These are phyloP conservation scores for Miltochrista miniata DNA, from an alignment of 2,888 invertebrate genomes.

Conservation along the genomic window DNA sequence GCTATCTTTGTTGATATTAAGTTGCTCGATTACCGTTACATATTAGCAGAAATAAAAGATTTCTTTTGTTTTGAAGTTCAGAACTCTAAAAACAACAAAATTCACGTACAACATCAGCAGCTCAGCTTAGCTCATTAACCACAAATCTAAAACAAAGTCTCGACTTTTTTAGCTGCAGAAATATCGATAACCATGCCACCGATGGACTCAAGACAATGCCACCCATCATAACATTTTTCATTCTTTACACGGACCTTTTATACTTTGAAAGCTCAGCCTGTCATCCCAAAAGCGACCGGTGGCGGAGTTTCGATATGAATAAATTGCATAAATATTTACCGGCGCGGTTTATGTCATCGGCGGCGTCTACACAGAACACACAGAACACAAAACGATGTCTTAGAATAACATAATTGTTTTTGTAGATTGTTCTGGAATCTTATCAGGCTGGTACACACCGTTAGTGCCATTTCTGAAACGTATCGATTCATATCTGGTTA, in stretches of 20 bases:
- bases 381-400: conserved; percentile 69
- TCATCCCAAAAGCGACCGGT: conserved; percentile 29
- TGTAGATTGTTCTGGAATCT: conserved; percentile 65
- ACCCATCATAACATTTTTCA: conserved; percentile 6
- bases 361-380: conserved; percentile 60
- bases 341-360: conserved; percentile 66
- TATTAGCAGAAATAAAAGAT: no score
- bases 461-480: conserved; percentile 70
- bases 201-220: conserved; percentile 5
- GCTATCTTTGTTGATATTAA: no score
- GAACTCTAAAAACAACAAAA: no score
- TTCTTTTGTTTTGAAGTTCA: no score
- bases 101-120: no score
- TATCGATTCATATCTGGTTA: conserved; percentile 45
- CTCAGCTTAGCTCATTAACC: not conserved
- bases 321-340: conserved; percentile 80
- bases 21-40: no score
- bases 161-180: no score
- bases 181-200: not conserved
- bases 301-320: conserved; percentile 64
- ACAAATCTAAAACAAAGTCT: not conserved
- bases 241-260: conserved; percentile 5
- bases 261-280: conserved; percentile 7
- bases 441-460: conserved; percentile 67
- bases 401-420: conserved; percentile 74